phyloP scores from a whole-genome alignment of 2,888 invertebrate species.

The Synergus japonicus region DNA sequence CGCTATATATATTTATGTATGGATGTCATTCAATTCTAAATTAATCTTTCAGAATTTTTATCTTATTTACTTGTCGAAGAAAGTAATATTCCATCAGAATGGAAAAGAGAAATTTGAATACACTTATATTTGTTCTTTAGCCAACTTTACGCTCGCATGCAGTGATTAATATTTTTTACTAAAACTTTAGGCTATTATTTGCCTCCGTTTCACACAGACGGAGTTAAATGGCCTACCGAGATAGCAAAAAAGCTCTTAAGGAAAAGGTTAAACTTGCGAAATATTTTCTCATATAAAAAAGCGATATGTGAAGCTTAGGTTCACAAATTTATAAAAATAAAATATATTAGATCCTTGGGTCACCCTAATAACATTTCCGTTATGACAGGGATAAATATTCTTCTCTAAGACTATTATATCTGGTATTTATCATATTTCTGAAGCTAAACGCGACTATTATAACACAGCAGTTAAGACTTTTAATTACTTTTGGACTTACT shows the following conservation, averaged over 20 bases:
- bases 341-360: neutral
- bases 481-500: neutral
- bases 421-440: neutral
- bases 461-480: neutral
- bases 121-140: neutral
- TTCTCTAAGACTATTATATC: neutral
- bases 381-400: neutral
- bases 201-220: too few species aligned
- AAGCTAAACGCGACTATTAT: too few species aligned
- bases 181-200: too few species aligned
- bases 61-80: neutral
- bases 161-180: too few species aligned
- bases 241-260: too few species aligned
- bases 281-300: neutral
- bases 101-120: neutral
- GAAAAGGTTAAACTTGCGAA: neutral
- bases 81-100: neutral
- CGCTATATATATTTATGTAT: neutral
- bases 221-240: too few species aligned
- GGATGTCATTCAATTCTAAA: neutral
- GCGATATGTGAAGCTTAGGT: neutral
- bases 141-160: too few species aligned
- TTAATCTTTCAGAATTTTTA: neutral
- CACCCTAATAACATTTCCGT: neutral
- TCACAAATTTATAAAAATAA: neutral